These are phyloP conservation scores for Alosa alosa DNA, from an alignment of 2,113 vertebrate species.

Conservation along the genomic window DNA sequence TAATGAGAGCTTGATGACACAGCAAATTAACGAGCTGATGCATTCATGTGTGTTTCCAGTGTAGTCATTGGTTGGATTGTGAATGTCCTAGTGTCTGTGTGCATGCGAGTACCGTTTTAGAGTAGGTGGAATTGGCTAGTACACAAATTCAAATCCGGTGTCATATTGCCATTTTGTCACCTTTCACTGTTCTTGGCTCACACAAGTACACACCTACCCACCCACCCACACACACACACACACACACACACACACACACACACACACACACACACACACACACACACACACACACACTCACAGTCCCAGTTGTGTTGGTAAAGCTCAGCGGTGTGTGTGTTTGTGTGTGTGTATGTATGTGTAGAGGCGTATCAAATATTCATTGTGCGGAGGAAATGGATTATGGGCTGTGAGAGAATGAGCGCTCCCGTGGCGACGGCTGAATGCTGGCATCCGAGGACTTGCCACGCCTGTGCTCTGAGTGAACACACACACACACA, in stretches of 20 bases:
- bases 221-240: not conserved
- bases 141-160: not conserved
- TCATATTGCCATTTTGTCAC: slow-evolving; percentile 9
- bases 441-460: slow-evolving; percentile 62
- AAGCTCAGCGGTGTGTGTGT: not conserved
- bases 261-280: not conserved
- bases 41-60: not conserved
- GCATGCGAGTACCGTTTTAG: not conserved
- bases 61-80: not conserved
- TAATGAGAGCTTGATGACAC: not conserved
- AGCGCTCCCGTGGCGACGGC: slow-evolving; percentile 68
- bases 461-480: slow-evolving; percentile 39
- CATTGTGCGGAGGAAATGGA: slow-evolving; percentile 74
- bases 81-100: not conserved
- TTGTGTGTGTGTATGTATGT: slow-evolving; percentile 28
- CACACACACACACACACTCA: slow-evolving; percentile 19
- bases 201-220: not conserved
- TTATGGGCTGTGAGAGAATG: slow-evolving; percentile 65
- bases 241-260: not conserved
- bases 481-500: slow-evolving; percentile 26
- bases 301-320: not conserved
- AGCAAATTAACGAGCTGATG: not conserved
- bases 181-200: slow-evolving; percentile 22
- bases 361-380: slow-evolving; percentile 67
- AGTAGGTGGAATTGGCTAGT: not conserved